phyloP scores from a whole-genome alignment of 2,888 invertebrate genomes.

The Aphelenchoides bicaudatus region DNA sequence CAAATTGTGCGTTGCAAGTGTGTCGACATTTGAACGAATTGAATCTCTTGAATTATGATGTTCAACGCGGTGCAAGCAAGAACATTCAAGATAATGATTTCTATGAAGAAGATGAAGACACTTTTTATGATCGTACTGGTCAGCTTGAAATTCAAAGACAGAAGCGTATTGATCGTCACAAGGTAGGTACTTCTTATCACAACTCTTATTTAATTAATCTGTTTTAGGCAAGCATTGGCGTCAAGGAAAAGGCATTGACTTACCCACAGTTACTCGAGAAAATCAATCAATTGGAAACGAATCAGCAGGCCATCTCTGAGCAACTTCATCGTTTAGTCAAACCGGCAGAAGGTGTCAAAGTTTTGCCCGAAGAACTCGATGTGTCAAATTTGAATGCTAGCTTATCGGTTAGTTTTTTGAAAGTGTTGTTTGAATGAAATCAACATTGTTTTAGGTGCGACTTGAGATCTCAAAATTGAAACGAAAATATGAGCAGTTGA shows the following conservation, averaged over 20 bases:
- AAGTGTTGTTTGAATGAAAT: not conserved
- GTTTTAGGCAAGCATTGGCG: conserved; percentile 8
- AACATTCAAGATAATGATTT: conserved; percentile 70
- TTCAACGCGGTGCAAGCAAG: conserved; percentile 26
- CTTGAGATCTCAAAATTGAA: conserved; percentile 36
- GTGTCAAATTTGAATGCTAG: not conserved
- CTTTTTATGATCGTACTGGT: conserved; percentile 89
- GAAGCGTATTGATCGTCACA: conserved; percentile 69
- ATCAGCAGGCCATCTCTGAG: conserved; percentile 9
- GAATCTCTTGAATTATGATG: conserved; percentile 70
- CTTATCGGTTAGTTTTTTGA: conserved; percentile 13
- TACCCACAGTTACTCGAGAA: not conserved
- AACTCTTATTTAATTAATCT: not conserved
- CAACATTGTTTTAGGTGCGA: conserved; percentile 24
- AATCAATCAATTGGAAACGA: not conserved
- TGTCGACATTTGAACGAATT: conserved; percentile 83
- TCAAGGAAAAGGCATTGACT: conserved; percentile 21
- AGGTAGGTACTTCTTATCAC: conserved; percentile 36
- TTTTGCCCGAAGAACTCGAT: conserved; percentile 5
- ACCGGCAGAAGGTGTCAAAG: not conserved
- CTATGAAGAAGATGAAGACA: conserved; percentile 91
- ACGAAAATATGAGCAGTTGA: conserved; percentile 27
- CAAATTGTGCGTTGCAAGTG: conserved; percentile 89
- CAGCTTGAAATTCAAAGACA: conserved; percentile 80
- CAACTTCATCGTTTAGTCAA: conserved; percentile 14